Evolutionary conservation across 2,113 vertebrate species (phyloP), one percentile per base, ranked within the genome.

Genomic region (Saguinus midas): DNA sequence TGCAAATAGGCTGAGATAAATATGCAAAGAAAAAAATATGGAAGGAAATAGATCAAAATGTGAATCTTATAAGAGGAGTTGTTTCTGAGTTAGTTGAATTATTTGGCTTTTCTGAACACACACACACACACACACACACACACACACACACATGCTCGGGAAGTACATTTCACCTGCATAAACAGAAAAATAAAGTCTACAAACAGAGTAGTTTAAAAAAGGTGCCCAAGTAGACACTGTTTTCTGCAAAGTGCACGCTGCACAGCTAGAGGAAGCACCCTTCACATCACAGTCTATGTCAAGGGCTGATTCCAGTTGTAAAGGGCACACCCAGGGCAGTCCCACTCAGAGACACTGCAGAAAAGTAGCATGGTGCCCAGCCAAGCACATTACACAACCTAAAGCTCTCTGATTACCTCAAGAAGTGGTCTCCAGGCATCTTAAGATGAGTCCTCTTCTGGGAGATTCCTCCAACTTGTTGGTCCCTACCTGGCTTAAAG

Each of bases 321-420:
- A 70, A 68, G 72, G 16, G 48, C 0, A 16, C 4, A 5, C 17
- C 5, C n/a, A 29, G 7, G 35, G 37, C 13, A 27, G 4, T 20
- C 23, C 48, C 32, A 55, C 29, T 76, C 37, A 27, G 66, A 58
- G 48, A 27, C 3, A 2, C 3, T 14, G 13, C 5, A 29, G 72
- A 18, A 40, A 29, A 66, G 20, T 5, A 5, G 16, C 35, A 7
- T 1, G 16, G 40, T 6, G 32, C 4, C 1, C 1, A 13, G 25
- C 27, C 40, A 52, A 1, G 37, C 0, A 5, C 0, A 1, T 3
- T 7, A 27, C 11, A 20, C 21, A 52, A 70, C 3, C 25, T 2
- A 12, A 12, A 13, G 8, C 18, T 20, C 7, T 43, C 23, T 6
- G 0, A 5, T 14, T 18, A 27, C 13, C 21, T 61, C 29, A 13